Percentiles rank a stretch among this genome's conserved stretches.
These are phyloP conservation scores for Phodopus roborovskii DNA, from an alignment of 2,113 vertebrate species.

Conservation along the genomic window DNA sequence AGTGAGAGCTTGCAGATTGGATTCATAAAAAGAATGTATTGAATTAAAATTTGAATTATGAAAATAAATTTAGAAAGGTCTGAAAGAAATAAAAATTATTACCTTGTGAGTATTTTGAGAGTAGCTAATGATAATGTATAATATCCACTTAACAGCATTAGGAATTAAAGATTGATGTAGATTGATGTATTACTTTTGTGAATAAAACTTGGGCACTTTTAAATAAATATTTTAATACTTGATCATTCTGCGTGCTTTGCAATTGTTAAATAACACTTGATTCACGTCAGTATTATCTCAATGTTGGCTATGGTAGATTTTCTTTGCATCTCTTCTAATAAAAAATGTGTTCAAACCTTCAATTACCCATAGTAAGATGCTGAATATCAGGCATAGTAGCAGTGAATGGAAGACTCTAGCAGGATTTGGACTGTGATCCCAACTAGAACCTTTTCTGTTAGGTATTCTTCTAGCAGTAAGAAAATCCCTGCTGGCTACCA, in stretches of 20 bases:
- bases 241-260: slow-evolving; percentile 81
- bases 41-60: no score
- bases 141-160: no score
- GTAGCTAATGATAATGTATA: no score
- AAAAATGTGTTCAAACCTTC: slow-evolving; percentile 83
- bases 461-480: background rate
- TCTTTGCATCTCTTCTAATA: slow-evolving; percentile 77
- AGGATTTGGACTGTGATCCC: background rate
- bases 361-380: slow-evolving; percentile 53
- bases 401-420: slow-evolving; percentile 43
- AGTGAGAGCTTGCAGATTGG: no score
- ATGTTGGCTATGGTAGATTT: slow-evolving; percentile 84
- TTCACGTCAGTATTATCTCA: slow-evolving; percentile 77
- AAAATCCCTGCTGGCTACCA: no score
- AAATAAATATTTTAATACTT: slow-evolving; percentile 87
- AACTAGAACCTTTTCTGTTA: slow-evolving; percentile 30
- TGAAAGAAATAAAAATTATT: no score
- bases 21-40: no score
- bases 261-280: slow-evolving; percentile 77
- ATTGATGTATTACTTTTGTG: no score
- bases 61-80: no score
- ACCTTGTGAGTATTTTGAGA: no score
- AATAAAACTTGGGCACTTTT: slow-evolving; percentile 68
- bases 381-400: slow-evolving; percentile 50
- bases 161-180: no score